Evolutionary conservation across 2,113 vertebrate genomes (phyloP).

Genomic region (Lota lota): DNA sequence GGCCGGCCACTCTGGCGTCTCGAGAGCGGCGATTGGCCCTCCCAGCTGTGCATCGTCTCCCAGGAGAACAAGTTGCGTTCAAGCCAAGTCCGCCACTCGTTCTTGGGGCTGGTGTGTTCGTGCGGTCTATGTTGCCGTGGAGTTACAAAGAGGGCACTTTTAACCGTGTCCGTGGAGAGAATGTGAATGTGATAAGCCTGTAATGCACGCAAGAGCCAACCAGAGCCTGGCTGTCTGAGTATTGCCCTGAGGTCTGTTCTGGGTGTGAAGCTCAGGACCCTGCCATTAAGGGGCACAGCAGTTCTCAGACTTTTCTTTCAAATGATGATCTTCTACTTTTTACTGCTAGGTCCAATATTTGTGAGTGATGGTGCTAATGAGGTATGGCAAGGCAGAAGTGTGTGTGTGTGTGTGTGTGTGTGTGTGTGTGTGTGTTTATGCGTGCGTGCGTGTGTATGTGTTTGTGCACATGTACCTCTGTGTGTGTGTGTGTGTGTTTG

Average conservation of each 20-base stretch:
- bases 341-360: no score
- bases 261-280: conserved; percentile 1
- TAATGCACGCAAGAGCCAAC: conserved; percentile 37
- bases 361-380: no score
- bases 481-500: conserved; percentile 4
- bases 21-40: neutral
- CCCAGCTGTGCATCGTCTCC: no score
- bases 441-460: no score
- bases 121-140: neutral
- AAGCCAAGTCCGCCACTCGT: no score
- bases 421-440: neutral
- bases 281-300: no score
- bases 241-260: conserved; percentile 16
- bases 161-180: conserved; percentile 23
- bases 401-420: neutral
- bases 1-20: conserved; percentile 28
- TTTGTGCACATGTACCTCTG: no score
- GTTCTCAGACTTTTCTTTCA: no score
- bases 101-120: no score
- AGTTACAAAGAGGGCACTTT: conserved; percentile 37
- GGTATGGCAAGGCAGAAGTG: no score
- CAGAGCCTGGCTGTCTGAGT: conserved; percentile 27
- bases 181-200: conserved; percentile 29
- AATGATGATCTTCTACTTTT: no score
- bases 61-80: no score